Base-by-base conservation (phyloP, 1,140 invertebrate genomes). In the Drosophila pseudoobscura region DNA sequence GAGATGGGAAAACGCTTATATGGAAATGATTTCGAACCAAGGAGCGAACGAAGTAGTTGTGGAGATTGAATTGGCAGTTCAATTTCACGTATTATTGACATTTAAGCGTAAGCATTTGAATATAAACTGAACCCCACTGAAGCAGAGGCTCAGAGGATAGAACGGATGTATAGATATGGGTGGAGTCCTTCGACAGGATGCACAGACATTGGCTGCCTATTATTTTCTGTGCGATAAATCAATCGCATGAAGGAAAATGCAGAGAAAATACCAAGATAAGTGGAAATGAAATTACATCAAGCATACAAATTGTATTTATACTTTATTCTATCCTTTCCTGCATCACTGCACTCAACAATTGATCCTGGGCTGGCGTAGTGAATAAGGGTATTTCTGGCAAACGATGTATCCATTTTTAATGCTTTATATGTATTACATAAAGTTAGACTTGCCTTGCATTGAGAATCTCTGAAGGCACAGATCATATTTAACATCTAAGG, bases 1-100 rank as follows among this genome's bases (percentile, higher is more conserved):
- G 45, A 63, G 61, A 73, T 78, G 62, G 78, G 68, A 71, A 78
- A 82, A 50, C 64, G 77, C 76, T 80, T 87, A 73, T 77, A 80
- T 80, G 82, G 78, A 85, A 85, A 85, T 85, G 73, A 87, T 87
- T 84, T 65, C 26, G 57, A 8, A 43, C 45, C 50, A 57, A 26
- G 45, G 69, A 78, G 39, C 45, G 41, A 64, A 49, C 52, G 57
- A 52, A 76, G 58, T 64, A 71, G 54, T 71, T 65, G 78, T 64
- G 63, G 59, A 88, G 66, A 87, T 88, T 83, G 78, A 88, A 82
- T 88, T 88, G 84, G 83, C 83, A 88, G 83, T 88, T 88, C 83
- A 88, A 88, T 88, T 88, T 88, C 84, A 88, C 83, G 79, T 89
- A 79, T 88, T 88, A 88, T 88, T 88, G 83, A 88, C 83, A 88